Evolutionary conservation across 2,888 invertebrate species (phyloP).

Genomic region (Disparrhopalites patrizii): DNA sequence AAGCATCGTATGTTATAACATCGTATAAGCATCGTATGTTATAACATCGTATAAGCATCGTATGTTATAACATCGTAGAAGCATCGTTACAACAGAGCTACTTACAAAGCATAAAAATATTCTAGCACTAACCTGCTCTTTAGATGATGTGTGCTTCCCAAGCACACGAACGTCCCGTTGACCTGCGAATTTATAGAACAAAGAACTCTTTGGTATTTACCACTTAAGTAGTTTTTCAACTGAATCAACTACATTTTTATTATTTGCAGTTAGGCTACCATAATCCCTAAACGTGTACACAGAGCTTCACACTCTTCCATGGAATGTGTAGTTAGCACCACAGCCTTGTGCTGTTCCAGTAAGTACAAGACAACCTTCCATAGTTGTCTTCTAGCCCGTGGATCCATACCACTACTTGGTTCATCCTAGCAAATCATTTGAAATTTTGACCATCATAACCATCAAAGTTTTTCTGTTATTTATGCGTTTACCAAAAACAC

Average conservation of each 20-base stretch:
- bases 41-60: no score
- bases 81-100: no score
- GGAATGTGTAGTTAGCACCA: slow-evolving; percentile 68
- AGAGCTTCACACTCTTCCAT: slow-evolving; percentile 60
- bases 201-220: not conserved
- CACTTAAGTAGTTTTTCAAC: not conserved
- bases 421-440: slow-evolving; percentile 59
- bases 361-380: slow-evolving; percentile 59
- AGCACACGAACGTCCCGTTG: slow-evolving; percentile 55
- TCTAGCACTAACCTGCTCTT: no score
- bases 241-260: not conserved
- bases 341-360: slow-evolving; percentile 59
- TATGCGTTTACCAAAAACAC: no score
- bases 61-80: no score
- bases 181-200: slow-evolving; percentile 38
- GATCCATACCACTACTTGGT: slow-evolving; percentile 66
- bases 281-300: slow-evolving; percentile 56
- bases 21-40: no score
- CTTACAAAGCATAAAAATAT: no score
- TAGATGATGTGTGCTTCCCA: no score
- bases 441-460: not conserved
- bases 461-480: no score
- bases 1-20: no score
- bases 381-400: slow-evolving; percentile 61
- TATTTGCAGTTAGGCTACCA: slow-evolving; percentile 50